phyloP scores from a whole-genome alignment of 1,140 invertebrate species.

The Temnothorax longispinosus region DNA sequence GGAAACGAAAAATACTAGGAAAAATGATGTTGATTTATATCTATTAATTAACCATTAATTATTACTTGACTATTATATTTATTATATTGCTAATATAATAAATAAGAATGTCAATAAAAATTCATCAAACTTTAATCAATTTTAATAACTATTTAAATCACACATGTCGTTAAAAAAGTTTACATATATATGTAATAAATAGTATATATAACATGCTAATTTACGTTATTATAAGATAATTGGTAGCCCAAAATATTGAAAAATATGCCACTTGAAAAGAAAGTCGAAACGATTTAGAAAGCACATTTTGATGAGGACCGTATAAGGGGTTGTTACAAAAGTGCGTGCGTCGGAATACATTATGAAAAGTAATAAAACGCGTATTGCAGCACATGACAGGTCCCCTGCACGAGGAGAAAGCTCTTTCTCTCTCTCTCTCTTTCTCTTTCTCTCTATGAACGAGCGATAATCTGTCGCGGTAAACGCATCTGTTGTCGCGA shows the following conservation, averaged over 20 bases:
- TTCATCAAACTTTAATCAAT: background rate
- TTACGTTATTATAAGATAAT: background rate
- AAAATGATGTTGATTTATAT: background rate
- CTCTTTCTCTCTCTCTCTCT: conserved; percentile 10
- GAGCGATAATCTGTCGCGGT: conserved; percentile 67
- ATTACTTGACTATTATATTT: background rate
- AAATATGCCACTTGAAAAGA: background rate
- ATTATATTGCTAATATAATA: background rate
- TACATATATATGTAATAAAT: background rate
- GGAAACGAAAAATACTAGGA: background rate
- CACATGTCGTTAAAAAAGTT: background rate
- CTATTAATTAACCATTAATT: background rate
- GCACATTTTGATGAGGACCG: background rate
- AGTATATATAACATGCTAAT: background rate
- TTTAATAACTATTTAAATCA: background rate
- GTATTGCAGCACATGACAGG: conserved; percentile 61
- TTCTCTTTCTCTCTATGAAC: conserved; percentile 38
- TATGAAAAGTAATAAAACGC: conserved; percentile 73
- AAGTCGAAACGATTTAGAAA: conserved; percentile 1
- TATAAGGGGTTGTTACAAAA: background rate
- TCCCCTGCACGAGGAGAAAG: conserved; percentile 13
- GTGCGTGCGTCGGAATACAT: conserved; percentile 69
- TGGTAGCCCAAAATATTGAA: background rate
- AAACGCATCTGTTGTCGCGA: conserved; percentile 75
- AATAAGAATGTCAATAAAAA: background rate